Percentiles rank a stretch among this genome's conserved stretches.
phyloP scores from a whole-genome alignment of 2,888 invertebrate genomes.

The Sisyra terminalis region DNA sequence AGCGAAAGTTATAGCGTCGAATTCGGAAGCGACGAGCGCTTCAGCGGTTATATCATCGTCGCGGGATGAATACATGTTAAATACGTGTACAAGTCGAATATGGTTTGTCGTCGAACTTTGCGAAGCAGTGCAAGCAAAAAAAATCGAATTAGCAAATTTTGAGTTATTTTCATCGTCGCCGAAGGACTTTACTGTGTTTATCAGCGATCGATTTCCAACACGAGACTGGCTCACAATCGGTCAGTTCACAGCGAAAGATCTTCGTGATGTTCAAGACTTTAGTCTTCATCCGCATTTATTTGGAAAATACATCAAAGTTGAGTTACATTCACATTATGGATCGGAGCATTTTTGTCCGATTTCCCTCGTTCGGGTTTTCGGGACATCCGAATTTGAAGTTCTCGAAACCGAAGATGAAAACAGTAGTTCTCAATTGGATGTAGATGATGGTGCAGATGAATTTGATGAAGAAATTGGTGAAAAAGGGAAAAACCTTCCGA shows the following conservation, averaged over 20 bases:
- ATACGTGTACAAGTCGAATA: slow-evolving; percentile 80
- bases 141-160: slow-evolving; percentile 91
- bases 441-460: slow-evolving; percentile 52
- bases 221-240: slow-evolving; percentile 86
- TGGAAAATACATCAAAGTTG: slow-evolving; percentile 80
- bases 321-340: slow-evolving; percentile 87
- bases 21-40: slow-evolving; percentile 81
- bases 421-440: slow-evolving; percentile 42
- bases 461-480: slow-evolving; percentile 31
- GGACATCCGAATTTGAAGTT: slow-evolving; percentile 84
- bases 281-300: slow-evolving; percentile 63
- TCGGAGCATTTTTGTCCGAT: slow-evolving; percentile 96
- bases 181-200: slow-evolving; percentile 73
- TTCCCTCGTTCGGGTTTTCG: slow-evolving; percentile 86
- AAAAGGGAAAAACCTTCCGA: slow-evolving; percentile 34
- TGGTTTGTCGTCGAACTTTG: slow-evolving; percentile 98
- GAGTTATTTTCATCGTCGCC: slow-evolving; percentile 96
- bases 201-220: slow-evolving; percentile 79
- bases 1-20: slow-evolving; percentile 85
- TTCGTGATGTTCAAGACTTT: slow-evolving; percentile 75
- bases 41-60: slow-evolving; percentile 76
- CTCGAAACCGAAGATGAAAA: slow-evolving; percentile 64
- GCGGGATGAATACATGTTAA: slow-evolving; percentile 94
- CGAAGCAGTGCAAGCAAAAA: slow-evolving; percentile 90
- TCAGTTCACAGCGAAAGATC: slow-evolving; percentile 73